Conservation (phyloP, 2,888 invertebrate species). For the Drosophila silvestris region DNA sequence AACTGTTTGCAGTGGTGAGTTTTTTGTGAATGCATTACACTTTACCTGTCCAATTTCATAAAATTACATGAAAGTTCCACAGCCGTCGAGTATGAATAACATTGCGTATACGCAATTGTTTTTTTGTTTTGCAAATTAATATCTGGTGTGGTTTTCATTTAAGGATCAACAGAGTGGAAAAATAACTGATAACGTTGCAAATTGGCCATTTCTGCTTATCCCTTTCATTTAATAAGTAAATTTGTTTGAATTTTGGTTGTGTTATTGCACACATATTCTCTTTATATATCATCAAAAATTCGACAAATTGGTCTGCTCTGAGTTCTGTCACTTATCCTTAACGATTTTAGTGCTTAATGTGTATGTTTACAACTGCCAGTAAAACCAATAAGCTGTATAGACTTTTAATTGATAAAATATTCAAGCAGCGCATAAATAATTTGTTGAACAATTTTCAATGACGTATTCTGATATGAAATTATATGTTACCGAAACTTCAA, state of each 20-base stretch:
- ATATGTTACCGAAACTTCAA: conserved; percentile 57
- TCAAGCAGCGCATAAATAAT: neutral
- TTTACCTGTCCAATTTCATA: conserved; percentile 8
- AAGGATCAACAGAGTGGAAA: conserved; percentile 52
- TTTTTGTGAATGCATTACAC: conserved; percentile 1
- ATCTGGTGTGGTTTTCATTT: conserved; percentile 35
- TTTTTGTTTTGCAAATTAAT: neutral
- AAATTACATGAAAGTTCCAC: conserved; percentile 9
- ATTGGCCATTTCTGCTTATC: neutral
- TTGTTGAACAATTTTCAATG: conserved; percentile 33
- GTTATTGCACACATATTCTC: neutral
- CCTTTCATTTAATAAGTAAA: neutral
- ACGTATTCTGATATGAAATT: conserved; percentile 32
- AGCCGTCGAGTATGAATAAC: conserved; percentile 33
- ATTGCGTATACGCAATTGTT: conserved; percentile 26
- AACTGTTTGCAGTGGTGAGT: conserved; percentile 85
- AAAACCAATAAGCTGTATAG: rapidly evolving
- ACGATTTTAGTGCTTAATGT: neutral
- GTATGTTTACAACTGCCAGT: neutral
- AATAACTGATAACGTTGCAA: conserved; percentile 1
- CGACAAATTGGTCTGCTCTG: neutral
- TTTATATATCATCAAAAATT: neutral
- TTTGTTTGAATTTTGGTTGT: conserved; percentile 8
- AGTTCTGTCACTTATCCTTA: rapidly evolving
- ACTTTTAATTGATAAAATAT: neutral